Percentiles rank a stretch among this genome's conserved stretches.
These are phyloP conservation scores for Agapornis canus DNA, from an alignment of 2,797 vertebrate species.

Conservation along the genomic window DNA sequence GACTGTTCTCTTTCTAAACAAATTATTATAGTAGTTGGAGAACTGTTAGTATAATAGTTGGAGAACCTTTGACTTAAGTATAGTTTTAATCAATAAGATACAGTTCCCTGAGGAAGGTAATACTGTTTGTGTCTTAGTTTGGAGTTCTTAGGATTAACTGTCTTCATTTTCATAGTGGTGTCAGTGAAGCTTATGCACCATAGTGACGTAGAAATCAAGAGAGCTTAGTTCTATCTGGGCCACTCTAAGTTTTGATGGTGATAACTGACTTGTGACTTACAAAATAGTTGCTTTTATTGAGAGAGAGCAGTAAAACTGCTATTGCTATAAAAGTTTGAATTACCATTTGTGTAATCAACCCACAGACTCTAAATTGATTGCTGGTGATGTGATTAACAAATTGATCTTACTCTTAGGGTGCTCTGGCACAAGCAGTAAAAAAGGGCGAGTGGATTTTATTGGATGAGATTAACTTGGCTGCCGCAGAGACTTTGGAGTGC, in stretches of 20 bases:
- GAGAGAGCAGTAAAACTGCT: background rate
- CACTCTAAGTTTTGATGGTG: background rate
- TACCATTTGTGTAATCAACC: background rate
- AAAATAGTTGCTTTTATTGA: background rate
- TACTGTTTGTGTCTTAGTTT: background rate
- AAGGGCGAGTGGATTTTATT: slow-evolving; percentile 96
- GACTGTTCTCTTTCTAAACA: background rate
- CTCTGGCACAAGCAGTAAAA: slow-evolving; percentile 91
- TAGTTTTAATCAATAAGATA: background rate
- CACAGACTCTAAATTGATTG: background rate
- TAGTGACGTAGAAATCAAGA: background rate
- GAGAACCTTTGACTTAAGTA: background rate
- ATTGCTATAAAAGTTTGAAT: background rate
- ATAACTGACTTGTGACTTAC: background rate
- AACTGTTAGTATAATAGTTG: background rate
- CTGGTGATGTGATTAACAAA: background rate
- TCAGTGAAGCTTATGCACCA: background rate
- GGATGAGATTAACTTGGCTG: slow-evolving; percentile 97
- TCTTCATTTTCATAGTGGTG: background rate
- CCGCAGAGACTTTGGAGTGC: slow-evolving; percentile 95
- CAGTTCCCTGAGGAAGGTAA: background rate
- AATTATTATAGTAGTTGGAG: background rate
- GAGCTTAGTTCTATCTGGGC: background rate
- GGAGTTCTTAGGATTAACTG: background rate
- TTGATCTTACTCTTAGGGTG: slow-evolving; percentile 80